These are phyloP conservation scores for Perca fluviatilis DNA, from an alignment of 2,113 vertebrate genomes.

Conservation along the genomic window DNA sequence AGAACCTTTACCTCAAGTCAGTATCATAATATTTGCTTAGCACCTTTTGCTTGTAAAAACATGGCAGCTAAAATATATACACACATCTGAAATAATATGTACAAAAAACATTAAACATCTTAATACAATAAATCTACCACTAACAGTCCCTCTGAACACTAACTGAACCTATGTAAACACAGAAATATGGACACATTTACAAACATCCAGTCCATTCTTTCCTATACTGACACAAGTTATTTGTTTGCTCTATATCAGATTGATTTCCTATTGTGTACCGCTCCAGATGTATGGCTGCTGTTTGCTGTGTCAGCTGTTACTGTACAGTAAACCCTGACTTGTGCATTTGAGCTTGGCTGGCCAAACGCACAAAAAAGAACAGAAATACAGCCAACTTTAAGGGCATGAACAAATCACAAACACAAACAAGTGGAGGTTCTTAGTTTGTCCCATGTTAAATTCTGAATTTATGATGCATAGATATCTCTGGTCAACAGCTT, in stretches of 20 bases:
- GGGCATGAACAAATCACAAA: constrained; percentile 49
- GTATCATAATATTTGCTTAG: neutral
- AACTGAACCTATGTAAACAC: neutral
- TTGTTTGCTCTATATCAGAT: constrained; percentile 63
- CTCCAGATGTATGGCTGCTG: constrained; percentile 52
- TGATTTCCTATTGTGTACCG: constrained; percentile 67
- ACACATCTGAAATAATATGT: neutral
- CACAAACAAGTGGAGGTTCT: constrained; percentile 11
- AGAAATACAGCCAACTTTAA: constrained; percentile 42
- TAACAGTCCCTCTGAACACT: neutral
- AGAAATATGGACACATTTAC: constrained; percentile 6
- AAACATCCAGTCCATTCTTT: constrained; percentile 41
- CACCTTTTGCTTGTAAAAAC: neutral
- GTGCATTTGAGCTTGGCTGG: constrained; percentile 54
- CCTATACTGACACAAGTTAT: constrained; percentile 49
- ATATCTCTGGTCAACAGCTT: constrained; percentile 9
- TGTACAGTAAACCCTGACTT: constrained; percentile 60
- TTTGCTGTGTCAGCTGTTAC: constrained; percentile 67
- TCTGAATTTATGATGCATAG: neutral
- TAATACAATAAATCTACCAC: neutral
- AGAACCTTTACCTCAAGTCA: neutral
- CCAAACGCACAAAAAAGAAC: constrained; percentile 36
- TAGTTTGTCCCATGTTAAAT: neutral
- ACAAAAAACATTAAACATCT: neutral
- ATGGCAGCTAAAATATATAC: neutral